These are phyloP conservation scores for Euthynnus affinis DNA, from an alignment of 2,797 vertebrate species.

Conservation along the genomic window DNA sequence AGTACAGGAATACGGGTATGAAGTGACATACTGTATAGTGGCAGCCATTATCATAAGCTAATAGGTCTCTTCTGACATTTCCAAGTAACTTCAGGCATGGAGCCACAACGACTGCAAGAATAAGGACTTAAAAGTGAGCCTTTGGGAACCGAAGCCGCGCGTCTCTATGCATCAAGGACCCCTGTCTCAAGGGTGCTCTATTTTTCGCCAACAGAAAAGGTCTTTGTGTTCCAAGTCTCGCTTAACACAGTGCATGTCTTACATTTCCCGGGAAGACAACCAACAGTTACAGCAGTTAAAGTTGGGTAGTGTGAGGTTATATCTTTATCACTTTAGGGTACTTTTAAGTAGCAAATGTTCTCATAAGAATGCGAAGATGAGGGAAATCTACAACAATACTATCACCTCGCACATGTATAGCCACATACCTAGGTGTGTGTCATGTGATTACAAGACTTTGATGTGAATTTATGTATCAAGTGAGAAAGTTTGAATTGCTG, in stretches of 20 bases:
- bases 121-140: conserved; percentile 72
- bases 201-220: conserved; percentile 70
- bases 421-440: neutral
- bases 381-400: neutral
- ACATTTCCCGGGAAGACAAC: conserved; percentile 45
- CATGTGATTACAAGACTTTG: conserved; percentile 22
- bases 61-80: conserved; percentile 81
- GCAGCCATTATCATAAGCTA: conserved; percentile 80
- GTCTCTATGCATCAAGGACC: conserved; percentile 69
- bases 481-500: conserved; percentile 49
- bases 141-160: conserved; percentile 65
- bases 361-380: neutral
- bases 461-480: conserved; percentile 42
- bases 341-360: neutral
- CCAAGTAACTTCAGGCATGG: conserved; percentile 69
- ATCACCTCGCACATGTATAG: neutral
- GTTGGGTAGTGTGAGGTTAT: conserved; percentile 36
- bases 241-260: conserved; percentile 63
- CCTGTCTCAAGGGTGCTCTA: conserved; percentile 72
- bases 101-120: conserved; percentile 68
- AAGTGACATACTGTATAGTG: conserved; percentile 72
- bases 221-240: conserved; percentile 70
- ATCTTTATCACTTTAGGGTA: conserved; percentile 35
- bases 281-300: conserved; percentile 29
- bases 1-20: conserved; percentile 63